Conservation (phyloP, 2,888 invertebrate genomes). For the Hyalella azteca region DNA sequence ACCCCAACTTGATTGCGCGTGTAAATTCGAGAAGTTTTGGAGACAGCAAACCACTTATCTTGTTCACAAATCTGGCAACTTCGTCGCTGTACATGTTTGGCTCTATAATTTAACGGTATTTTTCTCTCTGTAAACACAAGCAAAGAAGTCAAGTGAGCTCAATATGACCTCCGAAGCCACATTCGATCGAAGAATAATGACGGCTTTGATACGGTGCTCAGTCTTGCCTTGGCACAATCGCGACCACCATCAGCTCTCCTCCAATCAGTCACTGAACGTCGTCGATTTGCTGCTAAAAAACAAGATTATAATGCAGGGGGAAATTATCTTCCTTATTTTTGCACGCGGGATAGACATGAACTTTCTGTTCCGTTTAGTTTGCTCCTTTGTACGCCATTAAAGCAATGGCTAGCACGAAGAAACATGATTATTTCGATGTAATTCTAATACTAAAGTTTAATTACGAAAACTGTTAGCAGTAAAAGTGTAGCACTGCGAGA, state of each 20-base stretch:
- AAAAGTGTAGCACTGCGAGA: no score
- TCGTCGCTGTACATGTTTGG: constrained; percentile 16
- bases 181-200: constrained; percentile 37
- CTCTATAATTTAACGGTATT: constrained; percentile 34
- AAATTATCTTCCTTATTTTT: background rate
- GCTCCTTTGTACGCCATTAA: background rate
- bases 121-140: constrained; percentile 24
- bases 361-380: background rate
- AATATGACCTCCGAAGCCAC: constrained; percentile 31
- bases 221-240: constrained; percentile 30
- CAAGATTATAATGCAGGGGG: no score
- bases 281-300: background rate
- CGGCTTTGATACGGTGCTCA: constrained; percentile 32
- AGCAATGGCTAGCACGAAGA: no score
- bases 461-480: no score
- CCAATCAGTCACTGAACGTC: constrained; percentile 25
- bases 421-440: no score
- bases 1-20: background rate
- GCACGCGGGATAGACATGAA: background rate
- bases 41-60: constrained; percentile 24
- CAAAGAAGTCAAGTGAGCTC: constrained; percentile 18
- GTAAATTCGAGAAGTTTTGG: constrained; percentile 20
- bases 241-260: constrained; percentile 1
- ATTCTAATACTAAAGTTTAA: no score
- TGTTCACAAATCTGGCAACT: background rate